Base-by-base conservation (phyloP, 2,797 vertebrate genomes). In the Siniperca obscura region DNA sequence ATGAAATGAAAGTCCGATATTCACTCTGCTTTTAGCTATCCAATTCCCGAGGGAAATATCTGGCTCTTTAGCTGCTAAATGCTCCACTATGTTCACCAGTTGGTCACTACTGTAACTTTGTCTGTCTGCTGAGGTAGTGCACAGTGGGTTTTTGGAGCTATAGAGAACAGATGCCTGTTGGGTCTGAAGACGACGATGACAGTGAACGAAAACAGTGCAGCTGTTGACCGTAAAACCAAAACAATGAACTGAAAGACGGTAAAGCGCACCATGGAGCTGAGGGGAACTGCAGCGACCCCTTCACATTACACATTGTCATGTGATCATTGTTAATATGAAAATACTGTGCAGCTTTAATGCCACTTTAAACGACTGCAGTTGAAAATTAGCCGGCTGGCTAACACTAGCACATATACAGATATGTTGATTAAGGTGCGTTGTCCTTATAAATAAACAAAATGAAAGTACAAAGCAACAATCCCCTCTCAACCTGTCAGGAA, bases 21-120 rank as follows among this genome's bases (percentile, higher is more conserved):
- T 71, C 22, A 7, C 57, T 62, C 27, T 70, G 65, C 56, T 60
- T 52, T 52, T 38, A 30, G 22, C 44, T 68, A 65, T 27, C 36
- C 13, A 11, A 3, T 13, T 10, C 62, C 40, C 16, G 38, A n/a
- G 38, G 21, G 40, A 44, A 25, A 64, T 22, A 38, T 44, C 12
- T 4, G 38, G 1, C 7, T 30, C 7, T 46, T 46, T 2, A 30
- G 25, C 62, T 50, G 71, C 62, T 57, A 5, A 56, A 34, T 44
- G 36, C 52, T 75, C 62, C 52, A 36, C 38, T 27, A 13, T 46
- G 27, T 48, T 76, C 53, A 25, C 19, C 25, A 44, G 61, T n/a
- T 22, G 7, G n/a, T 22, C 8, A 7, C 36, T 27, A 42, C 10
- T 42, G 40, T 42, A 30, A 44, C 27, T n/a, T 16, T 48, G 19